Base-by-base conservation (phyloP, 2,113 vertebrate species). In the Chiloscyllium plagiosum region DNA sequence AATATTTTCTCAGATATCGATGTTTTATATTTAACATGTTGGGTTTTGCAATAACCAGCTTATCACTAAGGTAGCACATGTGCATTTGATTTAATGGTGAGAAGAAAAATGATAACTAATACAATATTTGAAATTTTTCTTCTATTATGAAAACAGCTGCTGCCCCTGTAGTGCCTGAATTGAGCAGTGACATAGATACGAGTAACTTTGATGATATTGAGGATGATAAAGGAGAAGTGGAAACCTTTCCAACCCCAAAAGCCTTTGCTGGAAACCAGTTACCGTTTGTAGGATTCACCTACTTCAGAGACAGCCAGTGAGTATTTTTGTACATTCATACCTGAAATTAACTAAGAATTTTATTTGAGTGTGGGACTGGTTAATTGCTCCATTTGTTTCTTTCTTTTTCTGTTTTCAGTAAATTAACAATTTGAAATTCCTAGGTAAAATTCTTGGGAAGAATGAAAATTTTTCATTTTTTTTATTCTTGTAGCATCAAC, bases 201-300 rank as follows among this genome's bases (percentile, higher is more conserved):
- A 99, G 99, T 97, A 99, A 99, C 97, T 99, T 99, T 97, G 99
- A 99, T 96, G 99, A 99, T 96, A 99, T 99, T 65, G 99, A 99
- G 97, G 99, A 99, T 1, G 98, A 99, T 97, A 99, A 99, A 97
- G 98, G 99, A 96, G 99, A 99, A 0, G 98, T 98, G 26, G 99
- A 99, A 97, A 99, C 99, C 3, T 99, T 99, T 96, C 99, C 99
- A 56, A 98, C 98, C 37, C 98, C 99, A 10, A 99, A 99, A 98
- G 99, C 99, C 96, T 99, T 99, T 68, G 99, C 99, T 96, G 99
- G 99, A 97, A 99, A 99, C 97, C 99, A 99, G 97, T 97, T 99
- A 96, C 99, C 99, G 96, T 99, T 99, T 96, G 98, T 99, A 96
- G 99, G 99, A 96, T 99, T 99, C 97, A 99, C 99, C 80, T 99